A percentile compares a stretch with the other conserved stretches of the same genome.
Conservation (phyloP, 2,888 invertebrate genomes). For the Pollenia angustigena region DNA sequence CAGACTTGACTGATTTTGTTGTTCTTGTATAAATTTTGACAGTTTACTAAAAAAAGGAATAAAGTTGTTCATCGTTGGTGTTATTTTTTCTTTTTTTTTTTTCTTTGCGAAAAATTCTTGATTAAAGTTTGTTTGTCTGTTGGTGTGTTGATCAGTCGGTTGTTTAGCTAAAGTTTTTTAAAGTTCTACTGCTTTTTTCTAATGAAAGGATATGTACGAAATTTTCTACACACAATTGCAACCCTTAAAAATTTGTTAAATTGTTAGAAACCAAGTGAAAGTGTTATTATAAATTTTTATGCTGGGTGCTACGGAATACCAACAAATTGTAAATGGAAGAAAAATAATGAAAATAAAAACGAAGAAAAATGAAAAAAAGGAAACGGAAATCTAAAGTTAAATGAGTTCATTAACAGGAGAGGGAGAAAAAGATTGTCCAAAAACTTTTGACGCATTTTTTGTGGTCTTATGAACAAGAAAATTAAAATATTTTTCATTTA, state of each 20-base stretch:
- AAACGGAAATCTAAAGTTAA: conserved; percentile 58
- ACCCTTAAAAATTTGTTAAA: conserved; percentile 40
- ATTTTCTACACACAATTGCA: conserved; percentile 48
- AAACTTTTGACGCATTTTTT: conserved; percentile 59
- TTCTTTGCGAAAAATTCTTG: background rate
- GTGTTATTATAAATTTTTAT: conserved; percentile 31
- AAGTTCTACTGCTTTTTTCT: conserved; percentile 34
- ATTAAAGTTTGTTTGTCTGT: conserved; percentile 13
- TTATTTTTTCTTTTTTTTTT: background rate
- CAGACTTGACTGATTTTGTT: conserved; percentile 13
- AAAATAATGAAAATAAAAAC: background rate
- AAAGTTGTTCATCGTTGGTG: background rate
- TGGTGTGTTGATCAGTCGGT: background rate
- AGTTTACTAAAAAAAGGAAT: background rate
- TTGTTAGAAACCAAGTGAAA: conserved; percentile 46
- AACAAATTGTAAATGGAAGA: background rate
- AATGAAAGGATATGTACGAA: conserved; percentile 44
- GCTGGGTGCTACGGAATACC: background rate
- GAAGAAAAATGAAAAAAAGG: background rate
- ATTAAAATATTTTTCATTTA: conserved; percentile 47
- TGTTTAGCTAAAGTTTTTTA: conserved; percentile 37
- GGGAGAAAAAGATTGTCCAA: background rate
- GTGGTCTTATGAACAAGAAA: conserved; percentile 56
- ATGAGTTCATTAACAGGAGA: conserved; percentile 60
- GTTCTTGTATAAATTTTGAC: background rate